phyloP scores from a whole-genome alignment of 2,888 invertebrate genomes.

The Apamea monoglypha region DNA sequence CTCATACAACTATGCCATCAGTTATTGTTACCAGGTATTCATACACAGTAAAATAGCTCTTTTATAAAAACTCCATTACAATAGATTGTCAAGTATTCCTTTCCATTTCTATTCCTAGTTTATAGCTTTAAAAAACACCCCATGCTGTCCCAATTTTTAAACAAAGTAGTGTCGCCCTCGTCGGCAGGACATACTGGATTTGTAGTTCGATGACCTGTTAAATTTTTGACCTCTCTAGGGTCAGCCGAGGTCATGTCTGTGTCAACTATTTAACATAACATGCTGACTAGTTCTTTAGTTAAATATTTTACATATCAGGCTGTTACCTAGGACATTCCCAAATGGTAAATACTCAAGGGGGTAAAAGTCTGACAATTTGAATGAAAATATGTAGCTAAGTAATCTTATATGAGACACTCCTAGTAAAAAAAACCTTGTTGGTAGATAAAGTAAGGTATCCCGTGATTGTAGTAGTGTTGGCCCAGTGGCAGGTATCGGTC shows the following conservation, averaged over 20 bases:
- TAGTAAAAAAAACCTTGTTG: no score
- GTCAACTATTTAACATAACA: conserved; percentile 15
- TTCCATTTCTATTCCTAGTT: no score
- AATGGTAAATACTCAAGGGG: no score
- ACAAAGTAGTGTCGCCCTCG: conserved; percentile 35
- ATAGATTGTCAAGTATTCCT: neutral
- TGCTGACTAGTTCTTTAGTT: neutral
- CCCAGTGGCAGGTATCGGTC: no score
- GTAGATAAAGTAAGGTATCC: no score
- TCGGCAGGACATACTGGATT: conserved; percentile 63
- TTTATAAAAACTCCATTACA: neutral
- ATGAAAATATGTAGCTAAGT: no score
- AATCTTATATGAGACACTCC: no score
- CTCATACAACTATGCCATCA: neutral
- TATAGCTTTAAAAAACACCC: neutral
- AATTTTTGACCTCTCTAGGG: conserved; percentile 56
- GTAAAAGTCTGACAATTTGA: no score
- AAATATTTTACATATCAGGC: neutral
- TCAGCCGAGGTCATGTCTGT: conserved; percentile 47
- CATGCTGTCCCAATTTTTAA: conserved; percentile 17
- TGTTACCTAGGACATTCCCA: neutral
- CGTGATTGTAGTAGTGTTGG: no score
- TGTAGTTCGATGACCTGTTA: conserved; percentile 56
- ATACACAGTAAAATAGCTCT: neutral
- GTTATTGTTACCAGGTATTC: neutral